phyloP scores from a whole-genome alignment of 1,140 invertebrate species.

The Capitella teleta region DNA sequence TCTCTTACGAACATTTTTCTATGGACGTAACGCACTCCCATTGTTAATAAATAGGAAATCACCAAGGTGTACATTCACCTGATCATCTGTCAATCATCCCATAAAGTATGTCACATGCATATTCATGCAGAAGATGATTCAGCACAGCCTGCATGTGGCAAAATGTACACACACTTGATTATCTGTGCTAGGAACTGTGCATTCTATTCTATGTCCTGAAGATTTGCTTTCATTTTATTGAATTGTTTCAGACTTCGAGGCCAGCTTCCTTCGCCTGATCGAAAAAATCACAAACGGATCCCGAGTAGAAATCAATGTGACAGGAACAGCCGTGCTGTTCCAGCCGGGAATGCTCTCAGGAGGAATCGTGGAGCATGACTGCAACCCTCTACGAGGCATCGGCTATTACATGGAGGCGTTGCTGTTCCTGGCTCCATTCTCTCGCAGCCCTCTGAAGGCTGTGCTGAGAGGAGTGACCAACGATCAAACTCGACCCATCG shows the following conservation, averaged over 20 bases:
- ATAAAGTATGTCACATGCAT: neutral
- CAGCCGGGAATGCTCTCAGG: constrained; percentile 80
- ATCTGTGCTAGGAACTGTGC: neutral
- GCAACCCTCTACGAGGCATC: constrained; percentile 67
- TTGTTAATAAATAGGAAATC: neutral
- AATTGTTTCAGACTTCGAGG: constrained; percentile 67
- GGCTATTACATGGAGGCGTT: constrained; percentile 87
- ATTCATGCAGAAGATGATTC: neutral
- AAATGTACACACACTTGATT: neutral
- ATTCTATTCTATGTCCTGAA: neutral
- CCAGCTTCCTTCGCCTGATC: constrained; percentile 75
- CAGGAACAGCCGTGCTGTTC: constrained; percentile 68
- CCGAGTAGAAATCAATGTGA: constrained; percentile 67
- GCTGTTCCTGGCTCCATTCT: constrained; percentile 83
- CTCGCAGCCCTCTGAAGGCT: constrained; percentile 73
- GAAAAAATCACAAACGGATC: constrained; percentile 93
- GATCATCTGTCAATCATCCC: neutral
- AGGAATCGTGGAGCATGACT: constrained; percentile 76
- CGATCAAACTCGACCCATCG: constrained; percentile 50
- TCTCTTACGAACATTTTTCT: neutral
- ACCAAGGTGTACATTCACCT: neutral
- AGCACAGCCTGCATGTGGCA: neutral
- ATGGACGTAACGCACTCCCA: neutral
- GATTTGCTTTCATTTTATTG: neutral
- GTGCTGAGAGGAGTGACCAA: constrained; percentile 82